Percentiles rank a stretch among this genome's conserved stretches.
phyloP scores from a whole-genome alignment of 2,888 invertebrate genomes.

The Mycalesis mineus region DNA sequence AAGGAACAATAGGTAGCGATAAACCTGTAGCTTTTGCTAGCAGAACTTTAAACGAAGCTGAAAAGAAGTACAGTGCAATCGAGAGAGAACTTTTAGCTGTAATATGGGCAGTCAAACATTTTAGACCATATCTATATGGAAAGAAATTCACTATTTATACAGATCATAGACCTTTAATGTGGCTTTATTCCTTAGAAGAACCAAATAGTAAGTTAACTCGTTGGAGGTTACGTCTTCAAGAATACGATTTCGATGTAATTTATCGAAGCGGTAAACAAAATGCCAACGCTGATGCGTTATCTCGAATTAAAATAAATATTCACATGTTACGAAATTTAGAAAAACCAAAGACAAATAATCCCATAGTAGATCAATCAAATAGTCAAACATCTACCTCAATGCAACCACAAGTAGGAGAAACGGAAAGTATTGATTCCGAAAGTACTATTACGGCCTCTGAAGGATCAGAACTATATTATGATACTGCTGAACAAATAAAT shows the following conservation, averaged over 20 bases:
- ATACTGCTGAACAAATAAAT: neutral
- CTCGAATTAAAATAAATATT: no score
- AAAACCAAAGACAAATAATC: neutral
- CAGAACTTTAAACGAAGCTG: neutral
- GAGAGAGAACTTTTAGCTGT: neutral
- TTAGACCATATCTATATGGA: neutral
- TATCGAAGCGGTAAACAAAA: no score
- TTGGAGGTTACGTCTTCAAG: no score
- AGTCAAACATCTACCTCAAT: neutral
- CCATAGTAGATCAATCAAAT: neutral
- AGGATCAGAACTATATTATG: neutral
- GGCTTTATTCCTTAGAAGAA: neutral
- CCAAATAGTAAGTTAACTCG: no score
- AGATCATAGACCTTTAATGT: neutral
- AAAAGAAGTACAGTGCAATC: neutral
- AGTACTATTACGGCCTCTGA: neutral
- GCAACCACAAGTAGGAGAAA: neutral
- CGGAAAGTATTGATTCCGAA: neutral
- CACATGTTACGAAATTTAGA: no score
- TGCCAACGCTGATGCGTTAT: no score
- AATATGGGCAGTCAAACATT: neutral
- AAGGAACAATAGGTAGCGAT: neutral
- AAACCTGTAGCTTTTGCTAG: neutral
- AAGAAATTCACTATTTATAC: neutral
- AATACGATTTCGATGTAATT: no score